Evolutionary conservation across 1,140 invertebrate genomes (phyloP), one percentile per base, ranked within the genome.

Genomic region (Leptopilina clavipes): DNA sequence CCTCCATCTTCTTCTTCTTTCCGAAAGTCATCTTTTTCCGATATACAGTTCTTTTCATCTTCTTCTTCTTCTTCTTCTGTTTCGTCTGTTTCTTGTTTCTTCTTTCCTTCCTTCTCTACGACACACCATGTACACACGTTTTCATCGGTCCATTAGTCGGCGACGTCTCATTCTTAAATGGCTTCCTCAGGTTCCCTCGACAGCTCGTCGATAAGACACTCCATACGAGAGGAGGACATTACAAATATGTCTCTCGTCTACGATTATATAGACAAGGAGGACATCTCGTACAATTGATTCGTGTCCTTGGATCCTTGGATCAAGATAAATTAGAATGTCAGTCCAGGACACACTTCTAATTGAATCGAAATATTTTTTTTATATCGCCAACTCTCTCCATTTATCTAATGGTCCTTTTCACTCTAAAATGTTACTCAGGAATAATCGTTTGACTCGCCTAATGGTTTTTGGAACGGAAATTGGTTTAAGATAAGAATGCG

Each of bases 121-220:
- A 11, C 77, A 25, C 14, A 9, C 5, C 37, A 40, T 9, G 5
- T 48, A 40, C 37, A 45, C 71, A 48, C 44, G 74, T 45, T 74
- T 37, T 76, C 76, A 74, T 78, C 48, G 72, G 54, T 76, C 75
- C 76, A 77, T 81, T 81, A 77, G 59, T 72, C 74, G 75, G 74
- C 73, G 8, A 77, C 48, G 45, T 75, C 73, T 78, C 73, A 76
- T 73, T 73, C 78, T 59, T 71, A 76, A 81, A 79, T 76, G 52
- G 52, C 75, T 75, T 79, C 40, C 78, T 81, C 72, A 81, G 45
- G 59, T 65, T 65, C 59, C 25, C 59, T n/a, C 59, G 59, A 65
- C 59, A 65, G 59, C 59, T 65, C 25, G 59, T 65, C 25, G 59
- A 65, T 65, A 65, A 65, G 59, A 65, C 59, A 31, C 56, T 65